A percentile compares a stretch with the other conserved stretches of the same genome.
Conservation (phyloP, 1,140 invertebrate genomes). For the Drosophila mojavensis region DNA sequence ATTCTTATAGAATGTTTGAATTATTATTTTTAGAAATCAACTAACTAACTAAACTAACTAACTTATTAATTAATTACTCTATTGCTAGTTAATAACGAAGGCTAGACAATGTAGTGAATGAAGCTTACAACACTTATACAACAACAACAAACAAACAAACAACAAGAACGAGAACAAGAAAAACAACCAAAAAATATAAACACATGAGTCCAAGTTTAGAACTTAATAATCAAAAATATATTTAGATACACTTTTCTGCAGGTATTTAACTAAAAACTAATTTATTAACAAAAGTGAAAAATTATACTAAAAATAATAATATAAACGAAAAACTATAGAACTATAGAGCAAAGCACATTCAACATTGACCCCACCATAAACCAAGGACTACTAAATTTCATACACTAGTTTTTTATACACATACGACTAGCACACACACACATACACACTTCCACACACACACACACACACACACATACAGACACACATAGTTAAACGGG, state of each 20-base stretch:
- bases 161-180: constrained; percentile 49
- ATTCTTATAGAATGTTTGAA: constrained; percentile 75
- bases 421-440: constrained; percentile 42
- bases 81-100: constrained; percentile 68
- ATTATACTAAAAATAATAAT: constrained; percentile 56
- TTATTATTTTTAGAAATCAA: constrained; percentile 56
- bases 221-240: constrained; percentile 83
- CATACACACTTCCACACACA: constrained; percentile 23
- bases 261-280: constrained; percentile 62
- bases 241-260: constrained; percentile 83
- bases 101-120: constrained; percentile 76
- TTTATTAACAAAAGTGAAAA: not conserved
- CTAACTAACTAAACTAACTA: constrained; percentile 56
- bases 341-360: constrained; percentile 60
- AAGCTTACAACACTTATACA: constrained; percentile 74
- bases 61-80: constrained; percentile 68
- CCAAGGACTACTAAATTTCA: constrained; percentile 77
- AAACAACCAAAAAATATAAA: constrained; percentile 57
- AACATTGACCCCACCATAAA: constrained; percentile 73
- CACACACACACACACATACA: constrained; percentile 35
- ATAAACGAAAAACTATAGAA: constrained; percentile 35
- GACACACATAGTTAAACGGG: constrained; percentile 66
- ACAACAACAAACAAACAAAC: constrained; percentile 56
- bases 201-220: constrained; percentile 83
- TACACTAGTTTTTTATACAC: constrained; percentile 70